Conservation (phyloP, 2,888 invertebrate genomes). For the Chydorus sphaericus region DNA sequence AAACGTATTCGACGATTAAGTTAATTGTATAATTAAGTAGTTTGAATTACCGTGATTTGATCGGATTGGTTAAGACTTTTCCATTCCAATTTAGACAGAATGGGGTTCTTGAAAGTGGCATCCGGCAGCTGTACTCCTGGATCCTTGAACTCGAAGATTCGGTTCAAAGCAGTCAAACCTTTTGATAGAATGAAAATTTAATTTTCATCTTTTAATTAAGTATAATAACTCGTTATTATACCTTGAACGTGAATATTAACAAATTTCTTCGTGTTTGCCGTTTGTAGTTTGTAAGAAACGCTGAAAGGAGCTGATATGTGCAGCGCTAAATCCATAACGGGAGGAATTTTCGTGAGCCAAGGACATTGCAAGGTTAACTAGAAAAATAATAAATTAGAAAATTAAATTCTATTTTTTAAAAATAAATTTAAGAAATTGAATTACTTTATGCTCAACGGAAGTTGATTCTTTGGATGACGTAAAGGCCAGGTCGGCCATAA, state of each 20-base stretch:
- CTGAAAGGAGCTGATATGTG: constrained; percentile 72
- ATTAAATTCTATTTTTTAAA: not conserved
- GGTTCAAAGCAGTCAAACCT: not conserved
- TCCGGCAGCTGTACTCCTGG: not conserved
- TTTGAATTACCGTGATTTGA: no score
- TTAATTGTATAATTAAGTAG: no score
- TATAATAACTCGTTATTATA: constrained; percentile 8
- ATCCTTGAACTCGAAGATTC: not conserved
- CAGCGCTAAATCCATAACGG: constrained; percentile 43
- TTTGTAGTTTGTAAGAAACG: constrained; percentile 64
- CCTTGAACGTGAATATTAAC: constrained; percentile 52
- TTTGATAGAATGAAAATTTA: not conserved
- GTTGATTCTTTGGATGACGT: constrained; percentile 48
- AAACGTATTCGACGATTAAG: no score
- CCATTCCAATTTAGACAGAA: not conserved
- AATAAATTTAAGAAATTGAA: constrained; percentile 19
- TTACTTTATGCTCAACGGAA: constrained; percentile 54
- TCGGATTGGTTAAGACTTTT: not conserved
- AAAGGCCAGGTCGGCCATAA: constrained; percentile 53
- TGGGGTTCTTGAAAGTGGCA: not conserved
- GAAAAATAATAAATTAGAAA: constrained; percentile 15
- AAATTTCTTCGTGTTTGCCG: constrained; percentile 70
- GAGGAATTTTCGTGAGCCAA: constrained; percentile 51
- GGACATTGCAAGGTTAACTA: constrained; percentile 60
- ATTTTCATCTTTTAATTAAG: not conserved